Base-by-base conservation (phyloP, 2,888 invertebrate genomes). In the Halocaridina rubra region DNA sequence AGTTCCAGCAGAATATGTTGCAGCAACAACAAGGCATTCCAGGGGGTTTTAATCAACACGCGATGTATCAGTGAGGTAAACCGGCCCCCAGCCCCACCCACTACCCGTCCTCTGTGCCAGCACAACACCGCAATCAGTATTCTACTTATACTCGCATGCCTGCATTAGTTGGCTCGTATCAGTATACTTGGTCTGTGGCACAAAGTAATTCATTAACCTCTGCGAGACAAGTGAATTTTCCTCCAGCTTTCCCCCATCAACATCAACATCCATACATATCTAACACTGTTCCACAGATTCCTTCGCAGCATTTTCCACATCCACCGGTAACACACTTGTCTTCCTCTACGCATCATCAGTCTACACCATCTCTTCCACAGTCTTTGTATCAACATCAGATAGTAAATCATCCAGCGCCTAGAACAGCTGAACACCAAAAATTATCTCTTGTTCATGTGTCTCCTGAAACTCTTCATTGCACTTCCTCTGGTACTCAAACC, bases 1-100 rank as follows among this genome's bases (percentile, higher is more conserved):
- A 87, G 61, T 87, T 87, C 30, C 87, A 87, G 71, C 85, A 85
- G n/a, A 85, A 87, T 59, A 81, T 87, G 64, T 57, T 81, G 75
- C 87, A 87, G 71, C 87, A 84, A 16, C 84, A 78, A 22, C 86
- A 86, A 27, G 67, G 78, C 16, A 72, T 86, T 75, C 74, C 81
- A 24, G 81, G 81, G 2, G 78, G 81, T n/a, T 81, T 86, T 59
- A 86, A 86, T 27, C 81, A 86, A 24, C 86, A 81, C 61, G 72
- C 78, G 8, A 74, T 86, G 78, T 86, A 86, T 39, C 86, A 86
- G 80, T 86, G 80, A 85, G 76, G 76, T 67, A 80, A 79, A 75
- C 57, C 59, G 84, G 78, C 78, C 84, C 79, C 84, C 30, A 72
- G 82, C 69, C 78, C 77, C 78, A 81, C 80, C 71, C 74, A 81